Base-by-base conservation (phyloP, 2,797 vertebrate genomes). In the Mionectes olivaceus region DNA sequence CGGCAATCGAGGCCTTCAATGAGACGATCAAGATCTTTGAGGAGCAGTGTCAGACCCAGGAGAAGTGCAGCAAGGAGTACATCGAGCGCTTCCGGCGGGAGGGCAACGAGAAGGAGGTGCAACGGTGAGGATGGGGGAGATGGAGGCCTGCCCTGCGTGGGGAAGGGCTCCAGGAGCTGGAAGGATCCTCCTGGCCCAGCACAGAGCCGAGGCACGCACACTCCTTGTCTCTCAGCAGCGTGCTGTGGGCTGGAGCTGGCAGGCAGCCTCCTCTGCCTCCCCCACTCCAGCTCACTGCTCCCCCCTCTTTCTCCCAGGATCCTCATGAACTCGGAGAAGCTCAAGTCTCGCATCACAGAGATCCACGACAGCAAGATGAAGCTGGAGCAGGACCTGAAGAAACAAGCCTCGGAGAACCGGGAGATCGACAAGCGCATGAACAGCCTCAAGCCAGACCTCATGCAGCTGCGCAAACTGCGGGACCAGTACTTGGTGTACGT, bases 21-120 rank as follows among this genome's bases (percentile, higher is more conserved):
- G 99, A 99, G 95, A 99, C 99, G 7, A 99, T 99, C 96, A 99
- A 99, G 95, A 99, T 99, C 97, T 99, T 99, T 10, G 99, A 99
- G 47, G 99, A 99, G 90, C 99, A 99, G 95, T 99, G 99, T 90
- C 99, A 99, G 97, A 99, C 98, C 0, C 99, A 99, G 88, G 99
- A 99, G 93, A 98, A 98, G 39, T 99, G 98, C 97, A 99, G 99
- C 98, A 99, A 99, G 96, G 99, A 99, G 64, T 99, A 99, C 90
- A 98, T 99, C 1, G 98, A 99, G 96, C 99, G 99, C 95, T 99
- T 99, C 97, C 98, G 98, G 16, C 96, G 98, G 3, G 98, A 99
- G 86, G 99, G 99, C 94, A 98, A 98, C 3, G 98, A 98, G 65
- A 98, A 98, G 97, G 99, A 99, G 94, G 97, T 98, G n/a, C 98